Percentiles rank a stretch among this genome's conserved stretches.
phyloP scores from a whole-genome alignment of 2,888 invertebrate species.

The Drosophila monieri region DNA sequence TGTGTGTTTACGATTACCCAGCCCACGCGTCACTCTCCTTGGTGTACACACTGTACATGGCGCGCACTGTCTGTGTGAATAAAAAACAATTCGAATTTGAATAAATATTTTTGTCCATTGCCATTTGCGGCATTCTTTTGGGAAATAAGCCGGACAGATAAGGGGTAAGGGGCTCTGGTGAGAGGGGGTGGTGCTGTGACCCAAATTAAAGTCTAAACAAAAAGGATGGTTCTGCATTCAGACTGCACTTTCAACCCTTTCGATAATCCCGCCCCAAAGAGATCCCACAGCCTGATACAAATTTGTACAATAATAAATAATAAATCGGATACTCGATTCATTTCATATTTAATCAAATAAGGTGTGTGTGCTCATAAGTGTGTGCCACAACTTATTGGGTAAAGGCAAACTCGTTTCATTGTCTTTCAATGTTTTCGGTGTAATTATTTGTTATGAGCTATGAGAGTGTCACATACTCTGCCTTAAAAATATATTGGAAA shows the following conservation, averaged over 20 bases:
- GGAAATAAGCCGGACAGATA: constrained; percentile 54
- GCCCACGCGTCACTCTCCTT: constrained; percentile 69
- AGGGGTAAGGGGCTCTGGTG: neutral
- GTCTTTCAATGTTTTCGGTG: constrained; percentile 68
- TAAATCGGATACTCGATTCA: constrained; percentile 32
- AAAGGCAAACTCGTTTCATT: constrained; percentile 77
- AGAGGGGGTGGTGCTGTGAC: constrained; percentile 14
- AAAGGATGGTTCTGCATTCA: constrained; percentile 2
- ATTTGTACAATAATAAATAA: constrained; percentile 40
- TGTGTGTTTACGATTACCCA: constrained; percentile 64
- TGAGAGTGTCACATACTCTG: constrained; percentile 31
- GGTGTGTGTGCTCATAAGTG: constrained; percentile 66
- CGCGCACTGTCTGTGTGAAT: constrained; percentile 59
- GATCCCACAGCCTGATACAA: constrained; percentile 57
- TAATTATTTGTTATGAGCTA: constrained; percentile 52
- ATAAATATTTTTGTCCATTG: constrained; percentile 76
- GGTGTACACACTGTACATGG: constrained; percentile 36
- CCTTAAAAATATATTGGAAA: neutral
- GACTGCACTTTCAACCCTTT: constrained; percentile 5
- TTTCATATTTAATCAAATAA: constrained; percentile 74
- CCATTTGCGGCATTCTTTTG: constrained; percentile 73
- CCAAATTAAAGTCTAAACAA: constrained; percentile 26
- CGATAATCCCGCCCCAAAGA: constrained; percentile 43
- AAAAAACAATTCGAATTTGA: constrained; percentile 57
- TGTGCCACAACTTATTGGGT: constrained; percentile 66